A percentile compares a stretch with the other conserved stretches of the same genome.
Conservation (phyloP, 2,797 vertebrate species). For the Clamator glandarius region DNA sequence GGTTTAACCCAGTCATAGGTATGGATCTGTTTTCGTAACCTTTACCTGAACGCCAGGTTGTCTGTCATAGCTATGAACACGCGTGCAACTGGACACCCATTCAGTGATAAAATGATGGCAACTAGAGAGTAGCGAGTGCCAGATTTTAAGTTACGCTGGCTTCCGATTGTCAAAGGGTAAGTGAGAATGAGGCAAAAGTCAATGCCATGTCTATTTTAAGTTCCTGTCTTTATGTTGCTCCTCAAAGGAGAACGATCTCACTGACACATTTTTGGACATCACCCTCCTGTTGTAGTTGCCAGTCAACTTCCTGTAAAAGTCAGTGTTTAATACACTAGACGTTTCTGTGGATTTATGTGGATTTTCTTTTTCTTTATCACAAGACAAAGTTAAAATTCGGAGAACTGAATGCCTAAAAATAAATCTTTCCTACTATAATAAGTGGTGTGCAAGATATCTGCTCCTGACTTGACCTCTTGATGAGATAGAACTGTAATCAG, state of each 20-base stretch:
- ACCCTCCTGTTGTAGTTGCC: neutral
- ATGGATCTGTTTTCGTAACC: neutral
- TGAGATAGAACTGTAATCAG: neutral
- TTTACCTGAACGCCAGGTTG: neutral
- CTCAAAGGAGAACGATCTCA: slow-evolving; percentile 8
- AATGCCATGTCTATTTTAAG: neutral
- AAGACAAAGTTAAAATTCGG: neutral
- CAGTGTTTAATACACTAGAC: neutral
- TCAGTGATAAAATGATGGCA: neutral
- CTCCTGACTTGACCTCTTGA: neutral
- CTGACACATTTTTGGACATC: neutral
- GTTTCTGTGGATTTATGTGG: neutral
- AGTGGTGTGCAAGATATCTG: neutral
- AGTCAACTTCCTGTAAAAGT: neutral
- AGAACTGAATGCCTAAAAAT: neutral
- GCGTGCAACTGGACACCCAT: fast-evolving
- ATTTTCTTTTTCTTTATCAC: neutral
- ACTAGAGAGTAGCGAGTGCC: neutral
- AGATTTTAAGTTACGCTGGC: neutral
- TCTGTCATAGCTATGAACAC: neutral
- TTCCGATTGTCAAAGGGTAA: neutral
- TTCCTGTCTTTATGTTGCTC: neutral
- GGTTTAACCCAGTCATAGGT: neutral
- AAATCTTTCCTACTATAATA: neutral
- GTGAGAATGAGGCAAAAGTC: neutral